Base-by-base conservation (phyloP, 2,888 invertebrate genomes). In the Nasonia oneida region DNA sequence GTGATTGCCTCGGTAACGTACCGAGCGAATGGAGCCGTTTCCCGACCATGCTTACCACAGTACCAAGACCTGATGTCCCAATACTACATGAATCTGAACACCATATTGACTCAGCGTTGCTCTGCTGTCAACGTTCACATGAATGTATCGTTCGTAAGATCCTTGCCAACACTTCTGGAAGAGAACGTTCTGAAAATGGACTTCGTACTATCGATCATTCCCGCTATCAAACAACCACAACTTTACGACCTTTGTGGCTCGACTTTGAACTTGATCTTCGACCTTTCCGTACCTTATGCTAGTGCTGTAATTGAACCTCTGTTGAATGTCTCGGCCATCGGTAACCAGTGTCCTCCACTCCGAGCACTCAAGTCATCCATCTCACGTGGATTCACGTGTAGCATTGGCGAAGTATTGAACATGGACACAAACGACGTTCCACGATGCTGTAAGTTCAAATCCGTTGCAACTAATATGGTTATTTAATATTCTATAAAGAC, bases 211-310 rank as follows among this genome's bases (percentile, higher is more conserved):
- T 97, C 97, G 42, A 97, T 99, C 75, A 95, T 96, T 78, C 99
- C 99, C 1, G 97, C 97, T 2, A 96, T 98, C 39, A 96, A 96
- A 89, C 98, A 98, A 94, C 97, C 98, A 1, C 97, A 98, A 91
- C 94, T 99, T 0, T 99, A 99, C 92, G 98, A 99, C 89, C 96
- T 99, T 0, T 99, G 99, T 91, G 99, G 99, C 18, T 98, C 98
- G 0, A 99, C 98, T 0, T 93, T 99, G 86, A 97, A 97, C 90
- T 95, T 99, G 1, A 98, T 99, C 90, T 99, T 99, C 91, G 99
- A 99, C 93, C 94, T 99, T 71, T 97, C 98, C 67, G 98, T 98
- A 14, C 98, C 98, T 0, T 97, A 98, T 88, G 98, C 98, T 3
- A 98, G 97, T 91, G 97, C 96, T 50, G 96, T 98, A 0, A 97